Evolutionary conservation across 2,113 vertebrate species (phyloP).

Genomic region (Microtus oregoni): DNA sequence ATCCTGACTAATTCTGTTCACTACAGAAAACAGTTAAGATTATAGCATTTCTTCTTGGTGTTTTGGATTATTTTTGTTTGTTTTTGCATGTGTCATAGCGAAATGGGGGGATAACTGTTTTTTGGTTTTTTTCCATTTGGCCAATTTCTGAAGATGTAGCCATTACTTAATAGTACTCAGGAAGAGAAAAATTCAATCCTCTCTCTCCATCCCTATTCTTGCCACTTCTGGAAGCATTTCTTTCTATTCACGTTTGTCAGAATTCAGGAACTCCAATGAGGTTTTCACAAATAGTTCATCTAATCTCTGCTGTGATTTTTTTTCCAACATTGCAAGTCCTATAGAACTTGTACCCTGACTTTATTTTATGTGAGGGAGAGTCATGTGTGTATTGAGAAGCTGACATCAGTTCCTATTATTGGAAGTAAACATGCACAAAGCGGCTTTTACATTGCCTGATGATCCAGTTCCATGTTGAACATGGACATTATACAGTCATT

Average conservation of each 20-base stretch:
- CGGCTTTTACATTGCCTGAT: conserved; percentile 25
- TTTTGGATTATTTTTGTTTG: neutral
- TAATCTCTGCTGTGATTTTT: conserved; percentile 14
- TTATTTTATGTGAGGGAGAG: conserved; percentile 35
- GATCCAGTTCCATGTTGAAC: conserved; percentile 47
- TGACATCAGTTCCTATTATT: neutral
- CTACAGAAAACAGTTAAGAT: neutral
- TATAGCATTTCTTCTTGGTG: neutral
- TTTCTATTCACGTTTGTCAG: neutral
- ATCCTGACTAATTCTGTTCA: conserved; percentile 44
- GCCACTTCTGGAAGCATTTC: neutral
- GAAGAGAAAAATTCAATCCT: neutral
- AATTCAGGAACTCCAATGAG: conserved; percentile 43
- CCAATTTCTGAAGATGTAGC: neutral
- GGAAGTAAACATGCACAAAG: conserved; percentile 44
- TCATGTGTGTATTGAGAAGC: neutral
- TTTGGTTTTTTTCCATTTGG: neutral
- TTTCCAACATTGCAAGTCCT: neutral
- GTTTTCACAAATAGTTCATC: neutral
- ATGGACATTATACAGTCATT: conserved; percentile 55
- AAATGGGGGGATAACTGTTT: neutral
- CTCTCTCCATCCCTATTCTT: no score
- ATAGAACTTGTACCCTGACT: neutral
- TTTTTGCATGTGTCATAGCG: no score
- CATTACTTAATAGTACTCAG: conserved; percentile 9